Percentiles rank a stretch among this genome's conserved stretches.
These are phyloP conservation scores for Calliphora vicina DNA, from an alignment of 1,140 invertebrate species.

Conservation along the genomic window DNA sequence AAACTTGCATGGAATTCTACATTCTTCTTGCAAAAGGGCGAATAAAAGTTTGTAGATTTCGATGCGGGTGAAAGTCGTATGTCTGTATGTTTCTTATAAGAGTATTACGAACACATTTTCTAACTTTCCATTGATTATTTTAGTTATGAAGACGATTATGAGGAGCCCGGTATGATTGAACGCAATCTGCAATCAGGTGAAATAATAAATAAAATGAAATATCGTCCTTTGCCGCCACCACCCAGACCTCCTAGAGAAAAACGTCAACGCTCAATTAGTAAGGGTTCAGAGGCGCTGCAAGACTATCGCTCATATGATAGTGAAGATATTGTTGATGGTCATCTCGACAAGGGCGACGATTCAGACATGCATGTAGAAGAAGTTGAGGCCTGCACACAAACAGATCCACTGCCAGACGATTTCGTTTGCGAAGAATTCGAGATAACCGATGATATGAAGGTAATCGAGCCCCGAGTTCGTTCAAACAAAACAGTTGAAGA, in stretches of 20 bases:
- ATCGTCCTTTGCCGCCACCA: slow-evolving; percentile 80
- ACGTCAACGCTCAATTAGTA: slow-evolving; percentile 60
- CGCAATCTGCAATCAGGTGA: slow-evolving; percentile 74
- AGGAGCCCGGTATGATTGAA: slow-evolving; percentile 57
- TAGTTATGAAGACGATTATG: slow-evolving; percentile 55
- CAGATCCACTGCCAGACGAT: slow-evolving; percentile 81
- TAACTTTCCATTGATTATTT: not conserved
- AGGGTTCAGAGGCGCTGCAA: slow-evolving; percentile 43
- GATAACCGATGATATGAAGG: slow-evolving; percentile 65
- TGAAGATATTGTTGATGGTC: slow-evolving; percentile 53
- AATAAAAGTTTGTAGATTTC: too few relatives aligned
- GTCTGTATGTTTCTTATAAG: too few relatives aligned
- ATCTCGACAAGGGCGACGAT: slow-evolving; percentile 22
- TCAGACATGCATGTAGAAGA: slow-evolving; percentile 58
- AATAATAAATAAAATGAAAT: slow-evolving; percentile 80
- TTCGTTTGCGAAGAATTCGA: slow-evolving; percentile 74
- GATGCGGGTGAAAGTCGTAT: too few relatives aligned
- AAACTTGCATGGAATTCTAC: not conserved
- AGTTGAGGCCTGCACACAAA: slow-evolving; percentile 80
- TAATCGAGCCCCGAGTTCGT: slow-evolving; percentile 53
- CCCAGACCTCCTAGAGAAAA: slow-evolving; percentile 76
- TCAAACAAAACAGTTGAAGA: slow-evolving; percentile 55
- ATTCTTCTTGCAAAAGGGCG: too few relatives aligned
- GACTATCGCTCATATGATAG: slow-evolving; percentile 27
- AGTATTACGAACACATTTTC: not conserved